Evolutionary conservation across 2,888 invertebrate species (phyloP), one percentile per base, ranked within the genome.

Genomic region (Euphydryas editha): DNA sequence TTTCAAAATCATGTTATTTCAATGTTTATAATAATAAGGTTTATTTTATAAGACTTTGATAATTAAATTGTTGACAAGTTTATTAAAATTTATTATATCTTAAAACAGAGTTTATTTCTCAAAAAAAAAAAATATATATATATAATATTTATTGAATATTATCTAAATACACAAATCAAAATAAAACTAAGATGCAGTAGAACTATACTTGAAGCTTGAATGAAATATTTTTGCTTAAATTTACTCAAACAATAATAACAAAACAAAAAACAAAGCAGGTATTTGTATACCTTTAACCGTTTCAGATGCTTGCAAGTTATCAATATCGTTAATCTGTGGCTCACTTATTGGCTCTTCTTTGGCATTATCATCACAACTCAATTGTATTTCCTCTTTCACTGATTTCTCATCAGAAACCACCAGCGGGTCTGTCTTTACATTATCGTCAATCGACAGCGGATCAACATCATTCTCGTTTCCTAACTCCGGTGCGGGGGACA

Each of bases 291-390:
- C 76, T 76, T 77, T 72, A 20, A 65, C 67, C 49, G 51, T 59
- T 61, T 71, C 67, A 69, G 62, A 60, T 18, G 66, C 46, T 60
- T 71, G 69, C 63, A 69, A 61, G 63, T 73, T 78, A 73, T 80
- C 75, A 76, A 71, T 77, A 67, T 77, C 81, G 65, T 78, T 84
- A 75, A 77, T 80, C 75, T 76, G 78, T 55, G 67, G 79, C 68
- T 82, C 84, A 78, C 69, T 81, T 76, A 82, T 69, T 76, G 75
- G 84, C 78, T 86, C 86, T 92, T 86, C 86, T 92, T 92, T 92
- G 92, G 92, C 85, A 90, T 90, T 84, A 77, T 88, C 90, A 90
- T 90, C 91, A 92, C 92, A 88, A 83, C 71, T 84, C 78, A 78
- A 86, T 81, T 79, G 80, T 74, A 49, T 13, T 13, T 80, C 82